These are phyloP conservation scores for Myoxocephalus aenaeus DNA, from an alignment of 2,797 vertebrate genomes.

Conservation along the genomic window DNA sequence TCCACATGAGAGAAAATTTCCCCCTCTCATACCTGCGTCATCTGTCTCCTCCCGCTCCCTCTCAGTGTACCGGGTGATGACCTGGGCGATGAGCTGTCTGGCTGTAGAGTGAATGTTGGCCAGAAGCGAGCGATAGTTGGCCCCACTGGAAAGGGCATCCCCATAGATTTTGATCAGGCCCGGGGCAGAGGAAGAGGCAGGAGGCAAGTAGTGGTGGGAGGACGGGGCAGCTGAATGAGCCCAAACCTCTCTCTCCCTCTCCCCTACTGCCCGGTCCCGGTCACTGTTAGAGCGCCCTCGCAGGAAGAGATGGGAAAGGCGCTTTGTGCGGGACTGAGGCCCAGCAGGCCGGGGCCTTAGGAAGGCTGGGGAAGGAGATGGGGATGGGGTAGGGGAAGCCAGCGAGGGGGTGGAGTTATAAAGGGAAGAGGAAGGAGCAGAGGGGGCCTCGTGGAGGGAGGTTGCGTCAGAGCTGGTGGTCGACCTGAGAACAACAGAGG, in stretches of 20 bases:
- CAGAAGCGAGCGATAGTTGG: constrained; percentile 88
- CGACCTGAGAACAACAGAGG: constrained; percentile 77
- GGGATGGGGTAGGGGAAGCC: constrained; percentile 82
- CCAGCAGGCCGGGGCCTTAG: constrained; percentile 83
- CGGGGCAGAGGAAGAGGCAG: constrained; percentile 83
- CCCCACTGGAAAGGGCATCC: constrained; percentile 86
- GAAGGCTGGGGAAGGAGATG: constrained; percentile 83
- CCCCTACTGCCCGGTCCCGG: constrained; percentile 82
- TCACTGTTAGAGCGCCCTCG: constrained; percentile 88
- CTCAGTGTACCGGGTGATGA: constrained; percentile 88
- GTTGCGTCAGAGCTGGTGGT: constrained; percentile 88
- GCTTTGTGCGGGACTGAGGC: constrained; percentile 89
- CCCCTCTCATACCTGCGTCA: constrained; percentile 78
- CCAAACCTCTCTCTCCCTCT: constrained; percentile 81
- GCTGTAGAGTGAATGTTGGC: constrained; percentile 85
- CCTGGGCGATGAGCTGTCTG: constrained; percentile 85
- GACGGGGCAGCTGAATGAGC: constrained; percentile 81
- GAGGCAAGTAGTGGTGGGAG: constrained; percentile 86
- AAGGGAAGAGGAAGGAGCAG: constrained; percentile 85
- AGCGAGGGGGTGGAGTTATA: constrained; percentile 87
- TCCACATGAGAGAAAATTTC: constrained; percentile 57
- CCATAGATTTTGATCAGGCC: constrained; percentile 89
- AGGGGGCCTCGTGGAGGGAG: constrained; percentile 84
- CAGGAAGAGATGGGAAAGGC: constrained; percentile 92
- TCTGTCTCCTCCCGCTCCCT: constrained; percentile 86